Conservation (phyloP, 2,113 vertebrate genomes). For the Cyprinodon tularosa region DNA sequence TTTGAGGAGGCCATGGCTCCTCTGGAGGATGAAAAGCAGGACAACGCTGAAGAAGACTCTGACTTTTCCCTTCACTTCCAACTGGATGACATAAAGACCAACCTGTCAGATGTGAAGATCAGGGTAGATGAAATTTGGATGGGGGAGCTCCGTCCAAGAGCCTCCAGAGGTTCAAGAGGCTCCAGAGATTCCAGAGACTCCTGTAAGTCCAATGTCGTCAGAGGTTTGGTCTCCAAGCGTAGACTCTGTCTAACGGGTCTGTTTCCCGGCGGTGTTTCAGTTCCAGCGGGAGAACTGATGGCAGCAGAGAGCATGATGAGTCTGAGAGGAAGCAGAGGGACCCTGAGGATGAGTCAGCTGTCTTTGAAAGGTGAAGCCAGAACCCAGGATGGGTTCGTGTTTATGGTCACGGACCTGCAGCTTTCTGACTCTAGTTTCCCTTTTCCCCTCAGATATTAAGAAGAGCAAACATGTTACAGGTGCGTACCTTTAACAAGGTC, state of each 20-base stretch:
- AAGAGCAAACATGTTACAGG: conserved; percentile 64
- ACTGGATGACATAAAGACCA: conserved; percentile 66
- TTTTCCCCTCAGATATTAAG: conserved; percentile 64
- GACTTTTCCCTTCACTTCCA: conserved; percentile 66
- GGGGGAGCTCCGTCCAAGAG: conserved; percentile 46
- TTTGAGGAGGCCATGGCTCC: conserved; percentile 59
- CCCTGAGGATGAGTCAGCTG: conserved; percentile 72
- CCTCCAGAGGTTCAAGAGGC: conserved; percentile 29
- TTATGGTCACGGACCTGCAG: background rate
- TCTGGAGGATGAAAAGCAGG: conserved; percentile 13
- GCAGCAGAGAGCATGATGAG: conserved; percentile 70
- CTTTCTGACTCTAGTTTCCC: conserved; percentile 7
- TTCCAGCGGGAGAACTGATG: conserved; percentile 30
- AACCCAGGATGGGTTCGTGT: background rate
- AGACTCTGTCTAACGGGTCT: background rate
- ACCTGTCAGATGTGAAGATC: conserved; percentile 66
- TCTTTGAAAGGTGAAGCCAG: conserved; percentile 68
- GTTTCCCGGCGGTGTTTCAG: conserved; percentile 39
- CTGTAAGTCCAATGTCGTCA: conserved; percentile 40
- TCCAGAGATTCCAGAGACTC: conserved; percentile 39
- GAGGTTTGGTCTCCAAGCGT: background rate
- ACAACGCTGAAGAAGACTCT: conserved; percentile 34
- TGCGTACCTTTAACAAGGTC: background rate
- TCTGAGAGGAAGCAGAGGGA: conserved; percentile 55
- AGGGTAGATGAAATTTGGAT: conserved; percentile 68